phyloP scores from a whole-genome alignment of 2,113 vertebrate genomes.

The Tympanuchus pallidicinctus region DNA sequence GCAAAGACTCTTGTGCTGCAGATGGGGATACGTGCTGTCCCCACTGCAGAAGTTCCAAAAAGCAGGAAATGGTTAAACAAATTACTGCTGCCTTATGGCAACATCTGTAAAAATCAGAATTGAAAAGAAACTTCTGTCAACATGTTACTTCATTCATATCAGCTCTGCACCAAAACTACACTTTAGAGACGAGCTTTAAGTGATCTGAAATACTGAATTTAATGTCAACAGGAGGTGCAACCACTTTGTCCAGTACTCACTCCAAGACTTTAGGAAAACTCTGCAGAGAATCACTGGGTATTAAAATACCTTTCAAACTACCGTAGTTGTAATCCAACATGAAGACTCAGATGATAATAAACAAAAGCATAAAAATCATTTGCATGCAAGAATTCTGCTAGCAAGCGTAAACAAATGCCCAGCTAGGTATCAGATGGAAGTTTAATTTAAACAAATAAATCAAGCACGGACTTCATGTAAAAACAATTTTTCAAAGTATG shows the following conservation, averaged over 20 bases:
- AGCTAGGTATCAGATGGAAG: not conserved
- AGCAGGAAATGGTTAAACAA: not conserved
- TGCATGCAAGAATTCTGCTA: not conserved
- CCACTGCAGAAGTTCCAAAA: not conserved
- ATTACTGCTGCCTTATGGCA: not conserved
- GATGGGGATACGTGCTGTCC: not conserved
- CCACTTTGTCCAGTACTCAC: not conserved
- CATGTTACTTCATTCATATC: fast-evolving
- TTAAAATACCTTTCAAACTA: not conserved
- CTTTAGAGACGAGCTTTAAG: not conserved
- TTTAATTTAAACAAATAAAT: not conserved
- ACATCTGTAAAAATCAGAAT: not conserved
- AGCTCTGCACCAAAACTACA: not conserved
- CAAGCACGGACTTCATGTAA: not conserved
- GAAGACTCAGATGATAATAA: not conserved
- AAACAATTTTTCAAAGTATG: not conserved
- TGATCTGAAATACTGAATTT: not conserved
- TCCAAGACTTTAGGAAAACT: not conserved
- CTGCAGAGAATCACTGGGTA: not conserved
- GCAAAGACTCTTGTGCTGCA: not conserved
- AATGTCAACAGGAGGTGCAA: not conserved
- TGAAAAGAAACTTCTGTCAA: not conserved
- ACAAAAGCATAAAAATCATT: not conserved
- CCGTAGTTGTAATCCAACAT: not conserved
- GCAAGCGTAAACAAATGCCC: not conserved